Base-by-base conservation (phyloP, 2,113 vertebrate genomes). In the Indicator maculatus region DNA sequence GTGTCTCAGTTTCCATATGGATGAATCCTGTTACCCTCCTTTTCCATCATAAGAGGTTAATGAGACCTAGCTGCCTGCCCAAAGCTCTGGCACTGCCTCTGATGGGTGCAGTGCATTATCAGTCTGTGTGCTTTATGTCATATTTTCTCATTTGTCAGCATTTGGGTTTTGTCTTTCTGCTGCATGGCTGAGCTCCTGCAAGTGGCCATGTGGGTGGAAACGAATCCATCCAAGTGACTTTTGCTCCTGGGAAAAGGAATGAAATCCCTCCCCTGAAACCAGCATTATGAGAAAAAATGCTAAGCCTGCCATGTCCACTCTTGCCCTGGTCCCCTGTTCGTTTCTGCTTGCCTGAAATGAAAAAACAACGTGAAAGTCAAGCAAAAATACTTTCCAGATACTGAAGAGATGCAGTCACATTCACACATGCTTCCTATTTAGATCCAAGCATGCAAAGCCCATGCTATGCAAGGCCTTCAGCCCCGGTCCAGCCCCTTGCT, bases 371-470 rank as follows among this genome's bases (percentile, higher is more conserved):
- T 55, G 76, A 94, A 91, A 76, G 64, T 95, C 65, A 94, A 91
- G 66, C 64, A 78, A 93, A 95, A 88, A 72, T 86, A 86, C 80
- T 93, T 94, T 69, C n/a, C 83, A 94, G 53, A 84, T 91, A 86
- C 76, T 52, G 61, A 86, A 70, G 44, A 55, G 73, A 66, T 61
- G 39, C 39, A 58, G 76, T 69, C 76, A 50, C 70, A 86, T 69
- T 88, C 83, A 83, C 0, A 0, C 59, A 69, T 63, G 53, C 83
- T 88, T 83, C 88, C 31, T 28, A 75, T 67, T 93, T 75, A 78
- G n/a, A 66, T 90, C 65, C 90, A 95, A 95, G 45, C 44, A 86
- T 39, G 73, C 77, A 77, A 90, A 94, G 65, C 69, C 61, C 1
- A 47, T n/a, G 55, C 82, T 93, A 8, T 53, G 70, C 72, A 58